A percentile compares a stretch with the other conserved stretches of the same genome.
Evolutionary conservation across 2,797 vertebrate genomes (phyloP).

Genomic region (Bradypus variegatus): DNA sequence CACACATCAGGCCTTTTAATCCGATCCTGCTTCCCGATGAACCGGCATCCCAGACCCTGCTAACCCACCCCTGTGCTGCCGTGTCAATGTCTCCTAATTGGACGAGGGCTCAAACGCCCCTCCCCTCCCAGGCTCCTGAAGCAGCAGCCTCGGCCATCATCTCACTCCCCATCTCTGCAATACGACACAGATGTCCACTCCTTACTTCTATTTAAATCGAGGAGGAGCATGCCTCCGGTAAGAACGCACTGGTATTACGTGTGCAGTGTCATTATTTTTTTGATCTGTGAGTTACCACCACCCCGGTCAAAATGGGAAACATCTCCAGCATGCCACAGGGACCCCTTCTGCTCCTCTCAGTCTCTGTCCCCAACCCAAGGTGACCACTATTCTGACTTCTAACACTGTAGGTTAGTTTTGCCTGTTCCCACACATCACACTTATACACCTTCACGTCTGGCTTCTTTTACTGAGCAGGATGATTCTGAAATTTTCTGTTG

Average conservation of each 20-base stretch:
- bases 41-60: background rate
- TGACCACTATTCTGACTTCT: too few relatives aligned
- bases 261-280: background rate
- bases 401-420: too few relatives aligned
- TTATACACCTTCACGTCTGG: too few relatives aligned
- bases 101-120: background rate
- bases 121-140: too few relatives aligned
- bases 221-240: background rate
- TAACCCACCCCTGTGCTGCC: background rate
- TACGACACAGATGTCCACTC: background rate
- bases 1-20: background rate
- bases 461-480: too few relatives aligned
- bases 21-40: background rate
- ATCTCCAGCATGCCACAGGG: too few relatives aligned
- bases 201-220: background rate
- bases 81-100: background rate
- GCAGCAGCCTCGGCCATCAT: background rate
- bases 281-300: too few relatives aligned
- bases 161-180: background rate
- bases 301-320: too few relatives aligned
- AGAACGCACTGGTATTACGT: background rate
- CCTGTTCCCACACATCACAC: too few relatives aligned
- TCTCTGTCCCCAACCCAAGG: too few relatives aligned
- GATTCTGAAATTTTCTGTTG: too few relatives aligned
- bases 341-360: too few relatives aligned